Percentiles rank a stretch among this genome's conserved stretches.
phyloP scores from a whole-genome alignment of 64 coral and sea anemone species.

The Dendronephthya gigantea region DNA sequence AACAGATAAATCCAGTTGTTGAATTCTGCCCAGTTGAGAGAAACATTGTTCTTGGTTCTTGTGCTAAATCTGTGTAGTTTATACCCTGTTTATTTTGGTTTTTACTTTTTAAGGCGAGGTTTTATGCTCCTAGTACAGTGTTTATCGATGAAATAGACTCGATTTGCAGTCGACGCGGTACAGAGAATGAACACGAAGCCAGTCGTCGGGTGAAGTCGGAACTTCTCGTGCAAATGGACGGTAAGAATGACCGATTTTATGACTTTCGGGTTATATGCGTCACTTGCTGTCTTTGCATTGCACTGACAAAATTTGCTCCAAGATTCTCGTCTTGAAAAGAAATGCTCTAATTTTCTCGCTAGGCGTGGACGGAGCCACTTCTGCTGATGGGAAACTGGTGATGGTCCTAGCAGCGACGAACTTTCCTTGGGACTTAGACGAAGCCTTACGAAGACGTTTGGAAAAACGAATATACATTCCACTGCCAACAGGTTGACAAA shows the following conservation, averaged over 20 bases:
- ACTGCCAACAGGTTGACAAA: slow-evolving; percentile 68
- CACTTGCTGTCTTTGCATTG: too few species aligned
- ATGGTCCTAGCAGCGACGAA: slow-evolving; percentile 49
- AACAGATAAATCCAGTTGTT: too few species aligned
- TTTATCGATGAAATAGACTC: slow-evolving; percentile 99
- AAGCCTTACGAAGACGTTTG: slow-evolving; percentile 76
- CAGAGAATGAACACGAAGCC: slow-evolving; percentile 95
- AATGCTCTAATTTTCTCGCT: not conserved
- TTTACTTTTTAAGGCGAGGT: slow-evolving; percentile 66
- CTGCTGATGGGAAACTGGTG: slow-evolving; percentile 54
- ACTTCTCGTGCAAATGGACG: slow-evolving; percentile 91
- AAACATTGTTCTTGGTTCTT: too few species aligned
- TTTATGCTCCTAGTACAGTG: slow-evolving; percentile 95
- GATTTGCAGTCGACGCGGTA: slow-evolving; percentile 84
- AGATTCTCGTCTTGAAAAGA: too few species aligned
- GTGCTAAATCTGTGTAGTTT: too few species aligned
- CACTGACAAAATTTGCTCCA: not conserved
- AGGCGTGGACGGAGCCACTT: slow-evolving; percentile 79
- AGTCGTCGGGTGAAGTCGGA: slow-evolving; percentile 91
- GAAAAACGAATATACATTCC: slow-evolving; percentile 96
- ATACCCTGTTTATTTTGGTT: not conserved
- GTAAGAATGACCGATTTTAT: slow-evolving; percentile 13
- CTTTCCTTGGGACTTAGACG: slow-evolving; percentile 87
- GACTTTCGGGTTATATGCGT: too few species aligned
- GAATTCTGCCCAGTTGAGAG: too few species aligned